A percentile compares a stretch with the other conserved stretches of the same genome.
These are phyloP conservation scores for Tenebrio molitor DNA, from an alignment of 1,140 invertebrate genomes.

Conservation along the genomic window DNA sequence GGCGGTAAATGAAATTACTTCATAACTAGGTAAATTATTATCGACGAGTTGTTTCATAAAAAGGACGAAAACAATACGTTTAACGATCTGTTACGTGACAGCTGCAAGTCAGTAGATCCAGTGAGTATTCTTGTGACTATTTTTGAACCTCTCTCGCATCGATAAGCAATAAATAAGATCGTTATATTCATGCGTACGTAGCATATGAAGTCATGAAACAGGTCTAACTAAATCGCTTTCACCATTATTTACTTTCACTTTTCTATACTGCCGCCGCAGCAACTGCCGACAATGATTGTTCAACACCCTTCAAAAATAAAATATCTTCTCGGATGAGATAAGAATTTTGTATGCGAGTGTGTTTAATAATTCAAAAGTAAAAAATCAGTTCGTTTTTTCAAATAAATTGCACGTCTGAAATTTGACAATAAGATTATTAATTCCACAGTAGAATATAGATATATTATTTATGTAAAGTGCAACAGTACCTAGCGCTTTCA, in stretches of 20 bases:
- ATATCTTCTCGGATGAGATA: no score
- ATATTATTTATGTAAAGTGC: no score
- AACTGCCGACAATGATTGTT: neutral
- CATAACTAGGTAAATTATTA: constrained; percentile 1
- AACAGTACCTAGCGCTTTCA: no score
- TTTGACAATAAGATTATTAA: no score
- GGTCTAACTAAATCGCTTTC: constrained; percentile 41
- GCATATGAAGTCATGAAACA: constrained; percentile 25
- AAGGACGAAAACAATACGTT: neutral
- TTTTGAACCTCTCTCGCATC: neutral
- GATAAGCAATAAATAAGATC: neutral
- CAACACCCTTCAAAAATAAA: neutral
- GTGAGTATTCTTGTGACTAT: neutral
- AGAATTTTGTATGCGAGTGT: no score
- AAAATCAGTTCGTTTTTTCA: neutral
- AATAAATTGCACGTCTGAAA: neutral
- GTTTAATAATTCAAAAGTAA: neutral
- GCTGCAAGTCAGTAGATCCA: no score
- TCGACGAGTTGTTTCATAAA: neutral
- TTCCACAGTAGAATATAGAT: no score
- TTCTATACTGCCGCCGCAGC: constrained; percentile 23
- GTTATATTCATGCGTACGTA: constrained; percentile 3
- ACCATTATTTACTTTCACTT: constrained; percentile 45
- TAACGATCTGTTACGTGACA: no score
- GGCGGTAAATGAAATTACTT: constrained; percentile 14